Evolutionary conservation across 1,140 invertebrate genomes (phyloP), one percentile per base, ranked within the genome.

Genomic region (Pseudomyrmex dendroicus): DNA sequence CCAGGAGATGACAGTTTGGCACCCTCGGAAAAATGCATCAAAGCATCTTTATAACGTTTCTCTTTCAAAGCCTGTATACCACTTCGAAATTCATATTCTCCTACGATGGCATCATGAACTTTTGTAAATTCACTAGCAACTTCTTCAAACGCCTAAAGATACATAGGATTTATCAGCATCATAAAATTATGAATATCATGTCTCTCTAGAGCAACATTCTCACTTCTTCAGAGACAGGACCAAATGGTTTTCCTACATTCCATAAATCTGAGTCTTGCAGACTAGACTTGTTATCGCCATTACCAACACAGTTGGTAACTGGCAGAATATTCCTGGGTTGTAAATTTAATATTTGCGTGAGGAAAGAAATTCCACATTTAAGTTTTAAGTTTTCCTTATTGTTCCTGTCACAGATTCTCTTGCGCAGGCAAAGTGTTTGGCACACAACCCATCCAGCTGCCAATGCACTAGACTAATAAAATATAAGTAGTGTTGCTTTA

Each of bases 1-100:
- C 94, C 94, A 82, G 95, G 90, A 89, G 96, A 95, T 72, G 95
- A 94, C 62, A 95, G 91, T 73, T 93, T 93, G 46, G 95, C 95
- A 73, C 96, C 95, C 67, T 91, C 94, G 70, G 94, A 88, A 92
- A 95, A 95, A 84, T 94, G 93, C 68, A 89, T 86, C 13, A 94
- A 64, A 13, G 94, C 95, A 84, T 94, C 91, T 8, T 91, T 83
- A 54, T 93, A 91, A 54, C 91, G 86, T 67, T 92, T 86, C 73
- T 92, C 91, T 56, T 92, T 83, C 54, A 95, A 85, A 22, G 90
- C 93, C 88, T 93, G 89, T 12, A 94, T 76, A 10, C 94, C 95
- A 72, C 86, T 84, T 77, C 84, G 84, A 48, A 95, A 91, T 88
- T 95, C 93, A 17, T 90, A 88, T 74, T 93, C 92, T n/a, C 92